Percentiles rank a stretch among this genome's conserved stretches.
phyloP scores from a whole-genome alignment of 2,888 invertebrate species.

The Bunonema sp. region DNA sequence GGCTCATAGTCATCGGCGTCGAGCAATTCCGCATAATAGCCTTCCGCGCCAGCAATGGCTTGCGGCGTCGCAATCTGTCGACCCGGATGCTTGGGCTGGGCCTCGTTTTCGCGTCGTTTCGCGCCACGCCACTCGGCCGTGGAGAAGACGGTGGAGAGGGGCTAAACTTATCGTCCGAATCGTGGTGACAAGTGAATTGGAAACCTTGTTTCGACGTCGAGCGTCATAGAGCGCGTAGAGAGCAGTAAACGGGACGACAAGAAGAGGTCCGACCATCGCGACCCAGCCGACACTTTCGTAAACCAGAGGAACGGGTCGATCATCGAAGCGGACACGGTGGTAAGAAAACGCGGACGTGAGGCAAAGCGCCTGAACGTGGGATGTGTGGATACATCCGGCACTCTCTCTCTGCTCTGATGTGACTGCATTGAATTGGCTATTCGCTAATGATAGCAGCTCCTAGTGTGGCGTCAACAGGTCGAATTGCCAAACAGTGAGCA shows the following conservation, averaged over 20 bases:
- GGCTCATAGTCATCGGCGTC: too few relatives aligned
- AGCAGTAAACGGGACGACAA: slow-evolving; percentile 27
- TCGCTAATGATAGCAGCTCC: too few relatives aligned
- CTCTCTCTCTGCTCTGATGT: too few relatives aligned
- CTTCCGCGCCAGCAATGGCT: slow-evolving; percentile 5
- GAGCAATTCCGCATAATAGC: slow-evolving; percentile 8
- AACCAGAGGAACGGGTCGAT: slow-evolving; percentile 11
- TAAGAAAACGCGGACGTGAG: slow-evolving; percentile 17
- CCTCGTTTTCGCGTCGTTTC: slow-evolving; percentile 8
- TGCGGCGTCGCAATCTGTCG: too few relatives aligned
- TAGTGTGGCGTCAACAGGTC: too few relatives aligned
- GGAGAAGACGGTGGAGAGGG: slow-evolving; percentile 12
- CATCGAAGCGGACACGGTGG: slow-evolving; percentile 15
- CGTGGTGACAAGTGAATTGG: not conserved
- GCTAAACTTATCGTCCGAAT: slow-evolving; percentile 7
- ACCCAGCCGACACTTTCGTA: slow-evolving; percentile 37
- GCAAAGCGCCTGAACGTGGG: slow-evolving; percentile 10
- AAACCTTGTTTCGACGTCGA: slow-evolving; percentile 11
- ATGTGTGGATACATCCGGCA: too few relatives aligned
- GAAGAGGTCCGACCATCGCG: slow-evolving; percentile 28
- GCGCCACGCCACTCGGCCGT: slow-evolving; percentile 14
- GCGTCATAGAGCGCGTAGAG: slow-evolving; percentile 21
- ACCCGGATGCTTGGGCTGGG: slow-evolving; percentile 12
- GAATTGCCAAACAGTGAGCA: too few relatives aligned
- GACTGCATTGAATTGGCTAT: too few relatives aligned